Evolutionary conservation across 2,888 invertebrate genomes (phyloP).

Genomic region (Thysanoteuthis rhombus): DNA sequence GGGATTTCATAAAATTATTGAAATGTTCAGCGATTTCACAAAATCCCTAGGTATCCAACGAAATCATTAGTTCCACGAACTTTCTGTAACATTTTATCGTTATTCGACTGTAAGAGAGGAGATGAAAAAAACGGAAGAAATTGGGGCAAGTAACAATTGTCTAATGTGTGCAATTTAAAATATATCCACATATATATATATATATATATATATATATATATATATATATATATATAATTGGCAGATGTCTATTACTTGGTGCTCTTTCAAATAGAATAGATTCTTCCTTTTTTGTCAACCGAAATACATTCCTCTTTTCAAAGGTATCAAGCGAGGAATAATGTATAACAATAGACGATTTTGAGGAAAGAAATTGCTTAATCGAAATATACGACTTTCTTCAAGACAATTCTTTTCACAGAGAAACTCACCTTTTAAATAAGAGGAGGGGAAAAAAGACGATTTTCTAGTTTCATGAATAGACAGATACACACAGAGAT

Average conservation of each 20-base stretch:
- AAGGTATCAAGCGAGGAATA: neutral
- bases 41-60: too few relatives aligned
- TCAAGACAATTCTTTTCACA: neutral
- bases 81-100: too few relatives aligned
- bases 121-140: neutral
- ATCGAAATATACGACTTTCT: neutral
- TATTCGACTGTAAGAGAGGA: neutral
- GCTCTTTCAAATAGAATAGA: neutral
- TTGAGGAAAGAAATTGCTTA: neutral
- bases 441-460: too few relatives aligned
- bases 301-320: neutral
- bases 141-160: neutral
- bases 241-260: neutral
- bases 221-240: neutral
- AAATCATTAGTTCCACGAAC: too few relatives aligned
- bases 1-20: too few relatives aligned
- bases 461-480: neutral
- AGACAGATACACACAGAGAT: neutral
- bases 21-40: too few relatives aligned
- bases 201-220: neutral
- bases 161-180: neutral
- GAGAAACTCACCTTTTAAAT: neutral
- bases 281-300: neutral
- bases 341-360: neutral
- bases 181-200: neutral